A percentile compares a stretch with the other conserved stretches of the same genome.
Conservation (phyloP, 2,113 vertebrate species). For the Hyperoodon ampullatus region DNA sequence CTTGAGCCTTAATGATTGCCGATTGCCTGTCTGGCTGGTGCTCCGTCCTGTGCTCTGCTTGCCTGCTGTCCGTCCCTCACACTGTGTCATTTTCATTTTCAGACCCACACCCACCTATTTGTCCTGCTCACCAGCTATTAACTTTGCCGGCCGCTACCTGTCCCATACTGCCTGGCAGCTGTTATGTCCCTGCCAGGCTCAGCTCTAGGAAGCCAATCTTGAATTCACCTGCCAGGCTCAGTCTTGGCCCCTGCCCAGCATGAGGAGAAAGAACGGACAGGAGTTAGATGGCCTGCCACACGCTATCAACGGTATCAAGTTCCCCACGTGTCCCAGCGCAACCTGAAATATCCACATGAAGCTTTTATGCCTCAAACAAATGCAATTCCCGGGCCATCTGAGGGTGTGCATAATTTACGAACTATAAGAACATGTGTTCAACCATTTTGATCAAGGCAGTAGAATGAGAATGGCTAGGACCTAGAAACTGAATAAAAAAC, state of each 20-base stretch:
- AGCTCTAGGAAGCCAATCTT: neutral
- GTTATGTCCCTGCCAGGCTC: neutral
- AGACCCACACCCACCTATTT: neutral
- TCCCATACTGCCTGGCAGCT: slow-evolving; percentile 60
- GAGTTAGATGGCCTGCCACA: slow-evolving; percentile 66
- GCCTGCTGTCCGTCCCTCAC: slow-evolving; percentile 28
- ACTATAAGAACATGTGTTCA: neutral
- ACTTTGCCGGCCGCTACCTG: neutral
- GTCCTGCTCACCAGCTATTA: slow-evolving; percentile 13
- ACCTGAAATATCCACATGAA: neutral
- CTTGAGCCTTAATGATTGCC: neutral
- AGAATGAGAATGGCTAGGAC: neutral
- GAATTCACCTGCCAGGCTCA: slow-evolving; percentile 65
- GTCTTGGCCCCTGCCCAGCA: slow-evolving; percentile 31
- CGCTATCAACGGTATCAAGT: slow-evolving; percentile 45
- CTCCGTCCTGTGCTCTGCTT: neutral
- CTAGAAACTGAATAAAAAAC: neutral
- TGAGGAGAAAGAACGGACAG: slow-evolving; percentile 37
- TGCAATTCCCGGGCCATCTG: neutral
- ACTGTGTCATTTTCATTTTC: neutral
- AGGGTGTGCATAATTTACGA: slow-evolving; percentile 9
- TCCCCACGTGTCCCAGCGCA: neutral
- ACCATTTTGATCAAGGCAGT: neutral
- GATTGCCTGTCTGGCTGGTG: neutral
- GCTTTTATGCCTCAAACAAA: slow-evolving; percentile 7